Conservation (phyloP, 2,113 vertebrate species). For the Nycticryphes semicollaris region DNA sequence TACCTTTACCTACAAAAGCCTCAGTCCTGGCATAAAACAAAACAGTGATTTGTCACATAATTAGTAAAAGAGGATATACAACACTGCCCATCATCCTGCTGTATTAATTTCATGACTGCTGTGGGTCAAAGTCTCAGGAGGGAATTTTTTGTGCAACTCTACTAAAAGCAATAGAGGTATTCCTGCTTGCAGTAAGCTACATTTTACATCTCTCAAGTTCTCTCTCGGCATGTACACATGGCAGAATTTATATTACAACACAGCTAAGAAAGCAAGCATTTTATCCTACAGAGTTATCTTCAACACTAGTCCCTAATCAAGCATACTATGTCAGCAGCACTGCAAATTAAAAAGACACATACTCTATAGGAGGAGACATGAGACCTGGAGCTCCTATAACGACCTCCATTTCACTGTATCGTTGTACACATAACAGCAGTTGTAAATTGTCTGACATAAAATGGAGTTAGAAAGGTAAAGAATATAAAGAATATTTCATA, state of each 20-base stretch:
- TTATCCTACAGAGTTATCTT: constrained; percentile 52
- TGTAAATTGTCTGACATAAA: constrained; percentile 56
- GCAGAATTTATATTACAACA: constrained; percentile 44
- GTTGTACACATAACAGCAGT: neutral
- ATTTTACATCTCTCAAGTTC: neutral
- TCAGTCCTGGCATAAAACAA: neutral
- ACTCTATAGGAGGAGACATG: neutral
- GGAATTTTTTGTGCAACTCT: neutral
- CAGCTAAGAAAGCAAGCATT: constrained; percentile 11
- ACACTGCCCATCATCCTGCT: neutral
- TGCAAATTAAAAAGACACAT: constrained; percentile 54
- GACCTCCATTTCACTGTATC: neutral
- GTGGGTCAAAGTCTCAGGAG: neutral
- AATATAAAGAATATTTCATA: constrained; percentile 59
- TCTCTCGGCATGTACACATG: neutral
- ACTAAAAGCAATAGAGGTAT: neutral
- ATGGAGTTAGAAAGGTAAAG: constrained; percentile 43
- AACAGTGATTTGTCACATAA: neutral
- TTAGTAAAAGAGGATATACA: neutral
- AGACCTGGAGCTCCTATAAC: neutral
- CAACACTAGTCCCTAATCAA: constrained; percentile 38
- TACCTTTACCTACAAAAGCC: neutral
- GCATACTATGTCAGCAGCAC: neutral
- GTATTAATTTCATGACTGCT: neutral
- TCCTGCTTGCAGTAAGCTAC: neutral